These are phyloP conservation scores for Drosophila yooni DNA, from an alignment of 2,888 invertebrate species.

Conservation along the genomic window DNA sequence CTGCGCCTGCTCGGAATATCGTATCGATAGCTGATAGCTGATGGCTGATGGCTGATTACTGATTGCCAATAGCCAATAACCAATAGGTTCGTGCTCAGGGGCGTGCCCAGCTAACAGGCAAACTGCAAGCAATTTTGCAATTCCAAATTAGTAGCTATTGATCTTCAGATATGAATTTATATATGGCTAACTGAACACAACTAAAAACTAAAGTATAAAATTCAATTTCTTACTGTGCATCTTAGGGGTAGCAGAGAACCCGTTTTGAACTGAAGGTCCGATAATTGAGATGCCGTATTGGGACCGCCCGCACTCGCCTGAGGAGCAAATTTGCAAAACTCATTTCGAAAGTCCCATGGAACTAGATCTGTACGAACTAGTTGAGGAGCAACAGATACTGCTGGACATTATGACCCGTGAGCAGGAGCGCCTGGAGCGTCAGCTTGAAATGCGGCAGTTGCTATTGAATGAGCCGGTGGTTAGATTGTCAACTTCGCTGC, in stretches of 20 bases:
- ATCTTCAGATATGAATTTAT: not conserved
- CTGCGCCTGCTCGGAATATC: conserved; percentile 66
- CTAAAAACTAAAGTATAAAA: not conserved
- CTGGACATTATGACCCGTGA: conserved; percentile 23
- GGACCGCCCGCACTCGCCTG: not conserved
- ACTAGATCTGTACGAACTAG: conserved; percentile 35
- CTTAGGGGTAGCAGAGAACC: conserved; percentile 28
- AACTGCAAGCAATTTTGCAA: not conserved
- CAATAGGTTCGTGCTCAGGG: conserved; percentile 1
- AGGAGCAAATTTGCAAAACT: not conserved
- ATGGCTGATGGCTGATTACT: conserved; percentile 10
- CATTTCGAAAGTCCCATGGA: conserved; percentile 4
- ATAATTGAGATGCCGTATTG: conserved; percentile 27
- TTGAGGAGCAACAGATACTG: conserved; percentile 45
- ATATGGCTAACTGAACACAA: not conserved
- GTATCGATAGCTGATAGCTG: conserved; percentile 20
- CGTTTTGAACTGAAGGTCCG: not conserved
- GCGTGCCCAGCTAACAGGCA: conserved; percentile 12
- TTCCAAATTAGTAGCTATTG: not conserved
- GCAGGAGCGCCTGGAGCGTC: conserved; percentile 18
- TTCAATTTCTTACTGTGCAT: not conserved
- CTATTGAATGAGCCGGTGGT: not conserved
- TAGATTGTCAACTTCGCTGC: not conserved
- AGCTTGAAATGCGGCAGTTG: conserved; percentile 10
- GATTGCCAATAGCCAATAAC: conserved; percentile 42